Base-by-base conservation (phyloP, 2,113 vertebrate genomes). In the Cyanoliseus patagonus region DNA sequence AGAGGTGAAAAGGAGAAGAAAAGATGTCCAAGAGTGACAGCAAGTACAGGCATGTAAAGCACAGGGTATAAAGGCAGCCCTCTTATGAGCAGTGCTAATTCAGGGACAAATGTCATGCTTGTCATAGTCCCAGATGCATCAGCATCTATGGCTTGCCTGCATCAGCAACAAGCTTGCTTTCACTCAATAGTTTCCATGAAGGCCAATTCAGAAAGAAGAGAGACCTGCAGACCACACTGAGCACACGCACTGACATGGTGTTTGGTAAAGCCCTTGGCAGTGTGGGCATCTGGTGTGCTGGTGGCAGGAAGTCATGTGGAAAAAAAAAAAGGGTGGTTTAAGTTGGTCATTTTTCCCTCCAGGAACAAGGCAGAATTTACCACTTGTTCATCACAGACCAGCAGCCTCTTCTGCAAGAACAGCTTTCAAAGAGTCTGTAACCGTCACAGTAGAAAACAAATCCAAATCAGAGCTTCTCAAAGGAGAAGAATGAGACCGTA, bases 231-330 rank as follows among this genome's bases (percentile, higher is more conserved):
- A 44, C 39, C 35, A 11, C 0, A 1, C 11, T 23, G 3, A 47
- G 25, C 10, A 3, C 28, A 7, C 13, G 6, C 5, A 0, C 24
- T 23, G 64, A 37, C 1, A 3, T 27, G 72, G 24, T 53, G 11
- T 42, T 80, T 42, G 72, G 41, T n/a, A 47, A 80, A 81, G n/a
- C 30, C 47, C 51, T 62, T 35, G 28, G 37, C 83, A 52, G 11
- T 1, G 17, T 8, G 49, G 33, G 19, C 30, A 52, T 4, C 41
- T 57, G 57, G 11, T n/a, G 14, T 13, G 33, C 8, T 27, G 19
- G 41, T n/a, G 59, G n/a, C 41, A 55, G 25, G 20, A 46, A 44
- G 16, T 2, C 3, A 39, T 4, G 10, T 20, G 31, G 19, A 2
- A 44, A 83, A 67, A 53, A 28, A 30, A 72, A 42, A 64, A 16